Base-by-base conservation (phyloP, 37 sponge, comb jelly and placozoan species). In the Dysidea cf. avara region DNA sequence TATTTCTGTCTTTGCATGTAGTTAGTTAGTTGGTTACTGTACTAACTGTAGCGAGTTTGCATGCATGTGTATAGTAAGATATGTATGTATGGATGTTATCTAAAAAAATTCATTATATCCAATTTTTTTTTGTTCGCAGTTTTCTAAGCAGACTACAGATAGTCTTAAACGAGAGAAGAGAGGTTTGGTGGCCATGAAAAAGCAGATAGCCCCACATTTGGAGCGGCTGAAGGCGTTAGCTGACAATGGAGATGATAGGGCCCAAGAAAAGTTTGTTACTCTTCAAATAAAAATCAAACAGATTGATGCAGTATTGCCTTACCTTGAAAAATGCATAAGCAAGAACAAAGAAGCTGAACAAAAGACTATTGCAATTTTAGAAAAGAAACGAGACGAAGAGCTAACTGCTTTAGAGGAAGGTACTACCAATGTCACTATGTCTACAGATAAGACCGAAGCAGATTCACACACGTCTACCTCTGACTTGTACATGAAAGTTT, bases 261-360 rank as follows among this genome's bases (percentile, higher is more conserved):
- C 84, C 5, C 33, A 33, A 17, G 56, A 61, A 25, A 57, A 66
- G 38, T 30, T 76, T 5, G 38, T 83, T 54, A 61, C 58, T 46
- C 29, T 78, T 21, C 21, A 35, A 31, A 34, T 59, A 11, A 82
- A 83, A 21, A 26, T 83, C 32, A 35, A 55, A 4, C 89, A 88
- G 56, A 65, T 88, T 57, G 84, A 78, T 18, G 78, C 82, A 64
- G 76, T 88, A 30, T 68, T 88, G 11, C 89, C 89, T 25, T 88
- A 88, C 56, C 63, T 88, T 22, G 70, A 72, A 7, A 88, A 88
- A 39, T 88, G 80, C 52, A 59, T 88, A 48, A 28, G 63, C 22
- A 79, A 83, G 21, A 88, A 88, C 53, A 64, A 75, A 24, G 75
- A 88, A 70, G 89, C 89, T 29, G 89, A 88, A 36, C 28, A 79